Percentiles rank a stretch among this genome's conserved stretches.
Conservation (phyloP, 2,888 invertebrate species). For the Leuctra nigra region DNA sequence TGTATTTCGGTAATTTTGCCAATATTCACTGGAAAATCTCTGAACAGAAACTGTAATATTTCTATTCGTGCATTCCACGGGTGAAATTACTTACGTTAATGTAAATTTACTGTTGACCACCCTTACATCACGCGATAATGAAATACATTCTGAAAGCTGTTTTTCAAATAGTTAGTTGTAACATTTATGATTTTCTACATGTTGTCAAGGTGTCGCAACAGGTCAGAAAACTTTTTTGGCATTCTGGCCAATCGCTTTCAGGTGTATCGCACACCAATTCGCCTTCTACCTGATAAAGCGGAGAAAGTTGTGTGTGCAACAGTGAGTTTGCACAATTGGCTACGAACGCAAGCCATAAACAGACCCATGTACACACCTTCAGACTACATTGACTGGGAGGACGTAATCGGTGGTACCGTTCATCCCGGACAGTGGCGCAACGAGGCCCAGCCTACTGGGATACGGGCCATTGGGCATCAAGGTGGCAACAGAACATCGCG, state of each 20-base stretch:
- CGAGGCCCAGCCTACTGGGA: not conserved
- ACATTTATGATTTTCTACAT: not conserved
- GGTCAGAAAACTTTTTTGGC: slow-evolving; percentile 7
- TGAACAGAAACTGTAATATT: too few relatives aligned
- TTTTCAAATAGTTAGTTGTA: too few relatives aligned
- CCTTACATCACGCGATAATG: too few relatives aligned
- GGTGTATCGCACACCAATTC: not conserved
- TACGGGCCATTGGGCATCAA: not conserved
- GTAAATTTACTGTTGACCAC: too few relatives aligned
- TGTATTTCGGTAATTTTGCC: too few relatives aligned
- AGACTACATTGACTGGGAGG: slow-evolving; percentile 1
- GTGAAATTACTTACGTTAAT: too few relatives aligned
- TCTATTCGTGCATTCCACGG: too few relatives aligned
- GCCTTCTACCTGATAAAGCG: not conserved
- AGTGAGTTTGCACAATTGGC: slow-evolving; percentile 5
- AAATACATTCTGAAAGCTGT: too few relatives aligned
- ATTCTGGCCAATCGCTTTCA: slow-evolving; percentile 12
- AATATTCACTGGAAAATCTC: too few relatives aligned
- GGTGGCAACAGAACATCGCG: slow-evolving; percentile 3
- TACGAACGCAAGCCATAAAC: not conserved
- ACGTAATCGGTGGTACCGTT: not conserved
- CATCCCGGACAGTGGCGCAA: not conserved
- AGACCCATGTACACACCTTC: not conserved
- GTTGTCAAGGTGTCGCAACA: slow-evolving; percentile 2
- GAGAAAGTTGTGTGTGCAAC: not conserved